These are phyloP conservation scores for Cosmia pyralina DNA, from an alignment of 2,888 invertebrate genomes.

Conservation along the genomic window DNA sequence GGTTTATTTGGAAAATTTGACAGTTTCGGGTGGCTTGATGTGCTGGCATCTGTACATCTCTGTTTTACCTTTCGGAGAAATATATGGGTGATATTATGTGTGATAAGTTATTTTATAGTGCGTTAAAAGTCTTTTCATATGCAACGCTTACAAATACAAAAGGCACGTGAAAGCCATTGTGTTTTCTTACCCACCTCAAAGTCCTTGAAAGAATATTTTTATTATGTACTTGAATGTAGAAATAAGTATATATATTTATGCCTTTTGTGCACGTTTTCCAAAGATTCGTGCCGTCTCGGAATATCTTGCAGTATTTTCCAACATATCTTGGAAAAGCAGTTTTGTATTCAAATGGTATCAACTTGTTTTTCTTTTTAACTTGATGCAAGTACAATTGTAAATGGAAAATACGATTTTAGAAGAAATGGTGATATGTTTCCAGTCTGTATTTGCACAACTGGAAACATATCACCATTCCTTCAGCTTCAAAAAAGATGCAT, in stretches of 20 bases:
- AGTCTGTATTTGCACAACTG: background rate
- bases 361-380: slow-evolving; percentile 1
- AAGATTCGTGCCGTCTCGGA: background rate
- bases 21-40: no score
- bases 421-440: background rate
- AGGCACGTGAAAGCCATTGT: slow-evolving; percentile 18
- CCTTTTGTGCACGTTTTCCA: slow-evolving; percentile 17
- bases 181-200: slow-evolving; percentile 39
- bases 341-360: slow-evolving; percentile 22
- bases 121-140: slow-evolving; percentile 14
- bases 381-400: background rate
- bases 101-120: background rate
- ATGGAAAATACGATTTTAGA: background rate
- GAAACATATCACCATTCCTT: background rate
- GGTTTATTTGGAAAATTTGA: no score
- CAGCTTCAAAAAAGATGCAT: background rate
- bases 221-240: slow-evolving; percentile 5
- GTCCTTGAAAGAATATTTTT: slow-evolving; percentile 36
- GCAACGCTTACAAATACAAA: slow-evolving; percentile 23
- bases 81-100: no score
- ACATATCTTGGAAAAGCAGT: background rate
- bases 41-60: no score
- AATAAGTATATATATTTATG: background rate
- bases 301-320: slow-evolving; percentile 21
- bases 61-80: background rate